Evolutionary conservation across 2,888 invertebrate species (phyloP).

Genomic region (Emmelina monodactyla): DNA sequence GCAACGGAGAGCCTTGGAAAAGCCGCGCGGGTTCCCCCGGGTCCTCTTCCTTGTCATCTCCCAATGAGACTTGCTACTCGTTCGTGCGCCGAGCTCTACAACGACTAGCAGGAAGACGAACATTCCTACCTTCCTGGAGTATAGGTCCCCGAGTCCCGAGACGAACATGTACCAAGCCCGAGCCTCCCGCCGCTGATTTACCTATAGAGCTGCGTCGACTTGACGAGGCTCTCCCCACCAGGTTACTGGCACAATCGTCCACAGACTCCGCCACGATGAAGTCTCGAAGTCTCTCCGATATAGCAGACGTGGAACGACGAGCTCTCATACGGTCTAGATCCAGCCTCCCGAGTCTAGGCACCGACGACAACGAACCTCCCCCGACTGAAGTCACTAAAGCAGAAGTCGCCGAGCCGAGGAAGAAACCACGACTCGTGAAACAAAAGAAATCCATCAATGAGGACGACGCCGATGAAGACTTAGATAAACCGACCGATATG

Average conservation of each 20-base stretch:
- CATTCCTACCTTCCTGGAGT: slow-evolving; percentile 83
- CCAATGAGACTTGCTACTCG: slow-evolving; percentile 93
- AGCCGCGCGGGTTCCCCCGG: slow-evolving; percentile 72
- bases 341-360: slow-evolving; percentile 74
- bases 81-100: slow-evolving; percentile 89
- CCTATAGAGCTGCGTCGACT: slow-evolving; percentile 88
- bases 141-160: slow-evolving; percentile 35
- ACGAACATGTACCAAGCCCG: slow-evolving; percentile 70
- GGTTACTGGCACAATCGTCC: slow-evolving; percentile 53
- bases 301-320: slow-evolving; percentile 76
- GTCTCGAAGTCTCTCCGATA: slow-evolving; percentile 85
- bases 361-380: slow-evolving; percentile 37
- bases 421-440: slow-evolving; percentile 78
- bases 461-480: slow-evolving; percentile 71
- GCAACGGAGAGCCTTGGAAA: slow-evolving; percentile 50
- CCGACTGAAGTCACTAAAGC: slow-evolving; percentile 28
- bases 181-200: slow-evolving; percentile 80
- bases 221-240: slow-evolving; percentile 63
- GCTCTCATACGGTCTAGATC: slow-evolving; percentile 78
- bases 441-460: slow-evolving; percentile 86
- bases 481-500: slow-evolving; percentile 75
- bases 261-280: slow-evolving; percentile 70
- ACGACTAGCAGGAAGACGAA: slow-evolving; percentile 79
- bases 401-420: slow-evolving; percentile 63
- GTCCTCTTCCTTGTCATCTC: slow-evolving; percentile 88